Percentiles rank a stretch among this genome's conserved stretches.
Conservation (phyloP, 2,113 vertebrate genomes). For the Heterotilapia buettikoferi region DNA sequence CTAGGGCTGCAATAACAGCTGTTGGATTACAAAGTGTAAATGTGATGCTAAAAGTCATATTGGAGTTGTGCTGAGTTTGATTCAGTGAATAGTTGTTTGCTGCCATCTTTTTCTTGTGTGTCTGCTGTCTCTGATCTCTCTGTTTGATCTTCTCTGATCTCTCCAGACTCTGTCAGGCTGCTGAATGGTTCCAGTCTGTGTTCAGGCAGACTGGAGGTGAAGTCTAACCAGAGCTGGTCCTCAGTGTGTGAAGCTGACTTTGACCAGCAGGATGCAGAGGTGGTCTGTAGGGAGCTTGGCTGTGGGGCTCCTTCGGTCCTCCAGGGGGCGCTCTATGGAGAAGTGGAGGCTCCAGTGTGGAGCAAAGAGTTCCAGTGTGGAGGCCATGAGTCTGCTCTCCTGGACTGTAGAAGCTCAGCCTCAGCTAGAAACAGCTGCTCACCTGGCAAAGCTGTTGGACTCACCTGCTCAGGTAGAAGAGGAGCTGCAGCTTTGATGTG, state of each 20-base stretch:
- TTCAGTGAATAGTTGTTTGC: too few species aligned
- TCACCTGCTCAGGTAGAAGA: not conserved
- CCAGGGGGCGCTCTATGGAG: too few species aligned
- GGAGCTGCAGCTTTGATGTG: not conserved
- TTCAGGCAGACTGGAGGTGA: not conserved
- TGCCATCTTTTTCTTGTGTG: too few species aligned
- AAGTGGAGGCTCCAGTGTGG: too few species aligned
- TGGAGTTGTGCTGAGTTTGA: too few species aligned
- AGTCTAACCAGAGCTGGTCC: not conserved
- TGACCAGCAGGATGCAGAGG: not conserved
- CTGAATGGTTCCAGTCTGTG: not conserved
- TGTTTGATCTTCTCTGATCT: not conserved
- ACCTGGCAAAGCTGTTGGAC: not conserved
- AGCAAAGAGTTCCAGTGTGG: too few species aligned
- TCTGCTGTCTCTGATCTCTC: not conserved
- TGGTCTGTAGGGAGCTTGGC: not conserved
- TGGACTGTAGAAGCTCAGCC: too few species aligned
- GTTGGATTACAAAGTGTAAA: too few species aligned
- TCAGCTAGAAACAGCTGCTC: too few species aligned
- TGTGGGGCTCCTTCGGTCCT: fast-evolving
- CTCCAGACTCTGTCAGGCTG: not conserved
- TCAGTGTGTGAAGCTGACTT: not conserved
- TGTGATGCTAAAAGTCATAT: too few species aligned
- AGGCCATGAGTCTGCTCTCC: too few species aligned
- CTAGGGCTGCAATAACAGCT: too few species aligned